Base-by-base conservation (phyloP, 2,113 vertebrate genomes). In the Octodon degus region DNA sequence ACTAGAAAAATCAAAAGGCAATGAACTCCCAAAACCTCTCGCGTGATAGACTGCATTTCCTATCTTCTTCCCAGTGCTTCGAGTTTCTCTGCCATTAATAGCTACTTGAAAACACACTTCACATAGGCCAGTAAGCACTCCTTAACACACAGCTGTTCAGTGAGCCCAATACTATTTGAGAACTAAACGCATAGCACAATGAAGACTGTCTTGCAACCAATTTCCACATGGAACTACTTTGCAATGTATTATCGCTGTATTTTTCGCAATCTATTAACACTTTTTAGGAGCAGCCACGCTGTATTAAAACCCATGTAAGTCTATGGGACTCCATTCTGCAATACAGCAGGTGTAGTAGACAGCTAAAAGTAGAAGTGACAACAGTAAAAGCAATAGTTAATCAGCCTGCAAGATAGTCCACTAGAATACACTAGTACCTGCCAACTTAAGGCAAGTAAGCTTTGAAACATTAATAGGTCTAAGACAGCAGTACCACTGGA, bases 201-300 rank as follows among this genome's bases (percentile, higher is more conserved):
- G 85, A 85, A 88, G 34, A 82, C 40, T 19, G 20, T 9, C n/a
- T 50, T 84, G 68, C 55, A 30, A 86, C 50, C 27, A 43, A 84
- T 81, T 76, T 43, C 24, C 24, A 40, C 86, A 16, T n/a, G 37
- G 25, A 97, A 95, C 7, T 85, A 77, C 53, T 55, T 37, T 70
- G n/a, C 43, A 53, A 32, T 50, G 85, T 83, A 58, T 90, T 90
- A 93, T 90, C 86, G 72, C 80, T 67, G 55, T 37, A 79, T 86
- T 77, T 96, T 94, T 93, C 93, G 96, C 89, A 88, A 88, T 72
- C 27, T 63, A 82, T 93, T 97, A 95, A 63, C 43, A 60, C 90
- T 85, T 58, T 93, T 82, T 60, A 63, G 65, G 24, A 30, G 20
- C 37, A 34, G 76, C 25, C 9, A 3, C 65, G 84, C n/a, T 77